phyloP scores from a whole-genome alignment of 1,140 invertebrate genomes.

The Saxidomus purpurata region DNA sequence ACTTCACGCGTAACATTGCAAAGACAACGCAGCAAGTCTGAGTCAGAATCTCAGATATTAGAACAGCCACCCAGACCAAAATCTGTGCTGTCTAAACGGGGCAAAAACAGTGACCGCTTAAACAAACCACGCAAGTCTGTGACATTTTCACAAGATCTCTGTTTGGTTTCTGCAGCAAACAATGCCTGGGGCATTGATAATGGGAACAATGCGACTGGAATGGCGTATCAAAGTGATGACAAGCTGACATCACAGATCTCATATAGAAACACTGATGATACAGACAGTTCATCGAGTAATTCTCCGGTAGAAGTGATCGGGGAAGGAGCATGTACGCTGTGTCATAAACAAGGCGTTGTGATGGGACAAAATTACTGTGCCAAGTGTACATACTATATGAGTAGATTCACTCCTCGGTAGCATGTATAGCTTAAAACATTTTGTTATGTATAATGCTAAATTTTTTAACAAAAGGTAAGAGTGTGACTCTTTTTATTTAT shows the following conservation, averaged over 20 bases:
- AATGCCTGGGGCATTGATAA: neutral
- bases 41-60: conserved; percentile 38
- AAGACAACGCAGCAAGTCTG: conserved; percentile 61
- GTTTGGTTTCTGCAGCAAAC: conserved; percentile 46
- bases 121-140: conserved; percentile 61
- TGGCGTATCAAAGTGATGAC: conserved; percentile 31
- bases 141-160: conserved; percentile 55
- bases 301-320: conserved; percentile 49
- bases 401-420: conserved; percentile 34
- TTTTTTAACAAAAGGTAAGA: too few relatives aligned
- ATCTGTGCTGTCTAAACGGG: conserved; percentile 47
- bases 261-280: conserved; percentile 27
- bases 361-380: conserved; percentile 52
- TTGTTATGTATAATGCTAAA: too few relatives aligned
- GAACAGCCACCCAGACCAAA: conserved; percentile 53
- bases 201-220: conserved; percentile 2
- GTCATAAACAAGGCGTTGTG: conserved; percentile 63
- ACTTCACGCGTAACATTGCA: conserved; percentile 14
- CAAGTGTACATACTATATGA: conserved; percentile 66
- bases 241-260: neutral
- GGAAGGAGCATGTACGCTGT: conserved; percentile 49
- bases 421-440: too few relatives aligned
- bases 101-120: conserved; percentile 30
- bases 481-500: too few relatives aligned
- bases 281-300: conserved; percentile 53